Evolutionary conservation across 2,888 invertebrate species (phyloP).

Genomic region (Mamestra brassicae): DNA sequence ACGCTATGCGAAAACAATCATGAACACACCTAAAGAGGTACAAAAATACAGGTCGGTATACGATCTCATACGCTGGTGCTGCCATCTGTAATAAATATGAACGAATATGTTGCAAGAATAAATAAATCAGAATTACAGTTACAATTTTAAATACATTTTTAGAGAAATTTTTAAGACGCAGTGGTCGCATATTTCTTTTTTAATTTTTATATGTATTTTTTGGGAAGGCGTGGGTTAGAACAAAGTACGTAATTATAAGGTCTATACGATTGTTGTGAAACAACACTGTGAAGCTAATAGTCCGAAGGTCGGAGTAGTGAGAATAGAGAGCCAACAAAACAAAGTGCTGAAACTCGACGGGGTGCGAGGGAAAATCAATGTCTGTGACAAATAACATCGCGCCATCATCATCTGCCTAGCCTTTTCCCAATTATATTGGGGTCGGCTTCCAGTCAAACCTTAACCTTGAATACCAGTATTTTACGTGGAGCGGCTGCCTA

Average conservation of each 20-base stretch:
- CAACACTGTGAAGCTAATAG: constrained; percentile 20
- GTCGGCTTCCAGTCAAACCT: too few relatives aligned
- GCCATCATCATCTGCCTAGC: too few relatives aligned
- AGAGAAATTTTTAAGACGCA: constrained; percentile 23
- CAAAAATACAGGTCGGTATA: constrained; percentile 38
- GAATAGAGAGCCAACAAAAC: background rate
- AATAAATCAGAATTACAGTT: constrained; percentile 13
- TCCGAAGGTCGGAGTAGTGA: constrained; percentile 12
- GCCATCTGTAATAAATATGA: constrained; percentile 40
- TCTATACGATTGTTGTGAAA: constrained; percentile 46
- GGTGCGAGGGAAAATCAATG: background rate
- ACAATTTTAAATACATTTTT: constrained; percentile 19
- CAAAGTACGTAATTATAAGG: constrained; percentile 49
- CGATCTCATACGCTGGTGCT: constrained; percentile 51
- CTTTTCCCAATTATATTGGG: too few relatives aligned
- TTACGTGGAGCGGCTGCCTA: too few relatives aligned
- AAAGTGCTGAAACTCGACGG: background rate
- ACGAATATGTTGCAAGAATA: constrained; percentile 29
- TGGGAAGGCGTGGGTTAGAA: constrained; percentile 41
- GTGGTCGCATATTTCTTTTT: constrained; percentile 34
- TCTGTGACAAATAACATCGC: too few relatives aligned
- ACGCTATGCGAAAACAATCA: constrained; percentile 36
- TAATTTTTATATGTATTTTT: constrained; percentile 37
- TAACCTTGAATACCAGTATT: too few relatives aligned
- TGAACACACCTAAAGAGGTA: constrained; percentile 13